Evolutionary conservation across 2,113 vertebrate genomes (phyloP), one percentile per base, ranked within the genome.

Genomic region (Bufo bufo): DNA sequence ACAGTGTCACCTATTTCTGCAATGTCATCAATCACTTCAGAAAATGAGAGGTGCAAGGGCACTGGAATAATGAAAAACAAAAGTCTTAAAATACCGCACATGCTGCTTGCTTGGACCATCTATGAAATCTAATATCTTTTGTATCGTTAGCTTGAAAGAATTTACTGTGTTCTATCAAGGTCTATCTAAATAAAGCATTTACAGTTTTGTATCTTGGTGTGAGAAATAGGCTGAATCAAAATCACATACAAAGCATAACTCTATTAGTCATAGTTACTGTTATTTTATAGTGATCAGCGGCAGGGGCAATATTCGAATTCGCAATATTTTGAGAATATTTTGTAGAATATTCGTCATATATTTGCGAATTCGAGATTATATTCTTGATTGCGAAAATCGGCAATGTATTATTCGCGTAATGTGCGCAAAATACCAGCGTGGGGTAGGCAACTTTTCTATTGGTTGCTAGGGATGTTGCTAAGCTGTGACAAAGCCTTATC

Each of bases 181-280:
- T 82, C 66, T 75, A 13, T 23, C 4, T 43, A 82, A 74, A 61
- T 49, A 58, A 9, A 50, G 50, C 50, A 58, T 47, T 47, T 82
- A 50, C 43, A 16, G 52, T 61, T 12, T 74, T 45, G 74, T 59
- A 74, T 10, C 65, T 77, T 72, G 49, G 50, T 4, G 65, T 82
- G 78, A 33, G 61, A 59, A 72, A 45, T 71, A 58, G 43, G 23
- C 61, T 23, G 79, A 87, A 74, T 1, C 33, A 20, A 87, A 74
- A 20, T 43, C 33, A 74, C 52, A 47, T 4, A 23, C 86, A 82
- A 52, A 87, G 50, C 33, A 3, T 54, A 75, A 50, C 19, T 82
- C 54, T 87, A 82, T 87, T 87, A 71, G 65, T 82, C 86, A 87
- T 72, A 80, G 75, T 80, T 80, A 80, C 33, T 87, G 77, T n/a